Evolutionary conservation across 1,140 invertebrate genomes (phyloP).

Genomic region (Dendroctonus ponderosae): DNA sequence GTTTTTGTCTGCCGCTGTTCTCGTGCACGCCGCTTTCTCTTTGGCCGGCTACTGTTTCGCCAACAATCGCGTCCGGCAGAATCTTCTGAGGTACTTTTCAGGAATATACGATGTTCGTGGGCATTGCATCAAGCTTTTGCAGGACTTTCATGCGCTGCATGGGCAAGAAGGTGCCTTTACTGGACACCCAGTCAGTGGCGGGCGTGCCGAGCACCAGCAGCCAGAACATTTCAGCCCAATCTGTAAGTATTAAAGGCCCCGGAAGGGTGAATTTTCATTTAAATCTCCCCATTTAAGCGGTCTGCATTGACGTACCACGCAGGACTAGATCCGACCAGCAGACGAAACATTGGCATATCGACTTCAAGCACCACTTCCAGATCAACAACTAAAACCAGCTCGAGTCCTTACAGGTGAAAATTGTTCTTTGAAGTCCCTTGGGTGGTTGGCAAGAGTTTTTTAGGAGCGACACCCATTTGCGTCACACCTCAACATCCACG

Average conservation of each 20-base stretch:
- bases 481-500: slow-evolving; percentile 78
- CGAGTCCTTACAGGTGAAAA: slow-evolving; percentile 77
- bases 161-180: slow-evolving; percentile 79
- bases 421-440: not conserved
- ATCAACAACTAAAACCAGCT: slow-evolving; percentile 91
- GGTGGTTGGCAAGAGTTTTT: no score
- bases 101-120: not conserved
- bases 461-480: slow-evolving; percentile 74
- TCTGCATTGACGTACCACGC: slow-evolving; percentile 82
- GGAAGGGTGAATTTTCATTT: no score
- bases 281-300: slow-evolving; percentile 54
- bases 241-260: slow-evolving; percentile 47
- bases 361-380: slow-evolving; percentile 91
- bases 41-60: slow-evolving; percentile 81
- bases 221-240: slow-evolving; percentile 66
- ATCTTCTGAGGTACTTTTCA: slow-evolving; percentile 56
- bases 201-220: slow-evolving; percentile 65
- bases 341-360: slow-evolving; percentile 90
- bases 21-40: slow-evolving; percentile 73
- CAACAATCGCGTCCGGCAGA: slow-evolving; percentile 73
- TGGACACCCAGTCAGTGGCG: slow-evolving; percentile 69
- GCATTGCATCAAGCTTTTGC: not conserved
- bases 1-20: slow-evolving; percentile 67
- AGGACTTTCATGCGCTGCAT: slow-evolving; percentile 68
- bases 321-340: slow-evolving; percentile 57